phyloP scores from a whole-genome alignment of 2,888 invertebrate species.

The Mimachlamys varia region DNA sequence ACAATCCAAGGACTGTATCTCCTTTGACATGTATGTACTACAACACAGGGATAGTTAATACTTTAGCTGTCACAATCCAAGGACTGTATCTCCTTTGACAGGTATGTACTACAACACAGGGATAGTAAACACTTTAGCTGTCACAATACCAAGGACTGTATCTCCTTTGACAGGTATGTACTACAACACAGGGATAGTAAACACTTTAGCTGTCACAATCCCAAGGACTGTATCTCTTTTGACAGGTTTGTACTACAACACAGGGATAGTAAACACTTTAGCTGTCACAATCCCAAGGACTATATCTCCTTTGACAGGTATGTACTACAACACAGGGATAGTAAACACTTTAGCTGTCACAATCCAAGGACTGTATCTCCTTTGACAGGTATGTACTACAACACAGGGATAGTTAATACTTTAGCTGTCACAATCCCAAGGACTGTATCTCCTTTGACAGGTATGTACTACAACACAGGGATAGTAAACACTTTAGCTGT shows the following conservation, averaged over 20 bases:
- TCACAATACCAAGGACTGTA: conserved; percentile 92
- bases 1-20: conserved; percentile 93
- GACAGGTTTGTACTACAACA: conserved; percentile 87
- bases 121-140: conserved; percentile 85
- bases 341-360: conserved; percentile 87
- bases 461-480: conserved; percentile 85
- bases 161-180: conserved; percentile 94
- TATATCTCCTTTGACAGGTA: conserved; percentile 92
- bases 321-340: conserved; percentile 83
- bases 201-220: conserved; percentile 89
- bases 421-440: conserved; percentile 92
- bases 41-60: conserved; percentile 66
- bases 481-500: conserved; percentile 85
- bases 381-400: conserved; percentile 89
- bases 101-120: conserved; percentile 86
- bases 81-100: conserved; percentile 91
- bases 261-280: conserved; percentile 82
- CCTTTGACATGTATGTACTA: conserved; percentile 91
- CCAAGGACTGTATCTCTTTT: conserved; percentile 94
- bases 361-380: conserved; percentile 93
- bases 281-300: conserved; percentile 92
- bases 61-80: conserved; percentile 91
- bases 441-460: conserved; percentile 92
- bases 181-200: conserved; percentile 52
- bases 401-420: conserved; percentile 75